Evolutionary conservation across 2,797 vertebrate species (phyloP).

Genomic region (Sternarchorhynchus goeldii): DNA sequence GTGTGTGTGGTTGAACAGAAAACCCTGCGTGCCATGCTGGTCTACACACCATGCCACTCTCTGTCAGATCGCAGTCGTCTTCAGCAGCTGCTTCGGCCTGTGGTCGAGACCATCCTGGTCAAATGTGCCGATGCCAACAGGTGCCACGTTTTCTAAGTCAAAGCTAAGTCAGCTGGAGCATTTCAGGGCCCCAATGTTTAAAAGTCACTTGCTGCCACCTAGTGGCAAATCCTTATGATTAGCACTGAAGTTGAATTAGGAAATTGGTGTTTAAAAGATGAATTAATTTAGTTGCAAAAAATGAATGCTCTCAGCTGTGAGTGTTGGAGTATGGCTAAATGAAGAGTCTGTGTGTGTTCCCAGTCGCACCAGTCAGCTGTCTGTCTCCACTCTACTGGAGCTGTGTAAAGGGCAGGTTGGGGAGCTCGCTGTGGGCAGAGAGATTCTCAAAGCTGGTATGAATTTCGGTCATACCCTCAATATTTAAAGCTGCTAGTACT

Average conservation of each 20-base stretch:
- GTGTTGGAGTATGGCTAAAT: background rate
- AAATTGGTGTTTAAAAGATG: background rate
- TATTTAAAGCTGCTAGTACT: background rate
- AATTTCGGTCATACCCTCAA: conserved; percentile 33
- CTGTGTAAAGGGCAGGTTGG: conserved; percentile 89
- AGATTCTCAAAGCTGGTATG: conserved; percentile 89
- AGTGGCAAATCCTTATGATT: conserved; percentile 35
- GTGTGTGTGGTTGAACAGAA: conserved; percentile 70
- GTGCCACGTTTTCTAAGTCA: conserved; percentile 61
- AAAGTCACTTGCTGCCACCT: conserved; percentile 50
- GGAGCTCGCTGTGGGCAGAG: conserved; percentile 86
- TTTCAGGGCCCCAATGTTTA: background rate
- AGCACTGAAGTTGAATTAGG: background rate
- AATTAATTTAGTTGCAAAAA: background rate
- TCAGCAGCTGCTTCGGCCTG: conserved; percentile 85
- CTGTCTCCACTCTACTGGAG: conserved; percentile 85
- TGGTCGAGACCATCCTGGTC: conserved; percentile 87
- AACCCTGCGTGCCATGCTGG: conserved; percentile 90
- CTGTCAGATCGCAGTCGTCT: conserved; percentile 79
- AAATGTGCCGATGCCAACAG: conserved; percentile 91
- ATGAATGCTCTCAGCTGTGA: background rate
- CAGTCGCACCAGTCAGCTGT: conserved; percentile 90
- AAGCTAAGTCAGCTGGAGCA: background rate
- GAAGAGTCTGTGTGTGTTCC: conserved; percentile 5
- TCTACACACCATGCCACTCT: conserved; percentile 86